A percentile compares a stretch with the other conserved stretches of the same genome.
These are phyloP conservation scores for Ptiloglossa arizonensis DNA, from an alignment of 1,140 invertebrate species.

Conservation along the genomic window DNA sequence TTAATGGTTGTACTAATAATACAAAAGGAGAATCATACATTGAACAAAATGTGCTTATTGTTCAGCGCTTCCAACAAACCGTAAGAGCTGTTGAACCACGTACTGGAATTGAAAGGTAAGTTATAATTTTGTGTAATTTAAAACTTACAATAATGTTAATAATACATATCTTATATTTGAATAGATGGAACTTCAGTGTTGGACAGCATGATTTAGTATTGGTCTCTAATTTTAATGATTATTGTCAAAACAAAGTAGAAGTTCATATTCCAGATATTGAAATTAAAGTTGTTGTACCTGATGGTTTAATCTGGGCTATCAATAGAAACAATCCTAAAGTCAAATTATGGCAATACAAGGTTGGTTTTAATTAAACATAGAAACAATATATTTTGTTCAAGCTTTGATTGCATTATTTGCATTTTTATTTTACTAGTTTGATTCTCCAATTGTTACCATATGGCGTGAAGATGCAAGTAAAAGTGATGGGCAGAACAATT, in stretches of 20 bases:
- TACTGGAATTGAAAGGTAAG: slow-evolving; percentile 90
- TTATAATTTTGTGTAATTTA: slow-evolving; percentile 30
- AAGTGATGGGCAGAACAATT: slow-evolving; percentile 72
- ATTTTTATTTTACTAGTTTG: slow-evolving; percentile 83
- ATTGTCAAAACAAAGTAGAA: slow-evolving; percentile 80
- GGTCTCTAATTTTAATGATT: slow-evolving; percentile 77
- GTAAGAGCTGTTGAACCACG: slow-evolving; percentile 93
- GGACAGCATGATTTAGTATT: slow-evolving; percentile 91
- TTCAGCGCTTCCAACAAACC: slow-evolving; percentile 91
- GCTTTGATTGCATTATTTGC: slow-evolving; percentile 10
- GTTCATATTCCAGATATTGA: slow-evolving; percentile 81
- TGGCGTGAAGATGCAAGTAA: slow-evolving; percentile 86
- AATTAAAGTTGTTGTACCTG: slow-evolving; percentile 87
- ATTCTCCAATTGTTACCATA: slow-evolving; percentile 91
- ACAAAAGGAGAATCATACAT: slow-evolving; percentile 79
- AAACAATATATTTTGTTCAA: slow-evolving; percentile 17
- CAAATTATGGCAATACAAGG: slow-evolving; percentile 88
- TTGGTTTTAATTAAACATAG: slow-evolving; percentile 66
- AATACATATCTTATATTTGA: slow-evolving; percentile 12
- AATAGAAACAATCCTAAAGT: slow-evolving; percentile 82
- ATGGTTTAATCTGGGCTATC: slow-evolving; percentile 87
- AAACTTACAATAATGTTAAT: slow-evolving; percentile 11
- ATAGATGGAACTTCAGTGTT: slow-evolving; percentile 97
- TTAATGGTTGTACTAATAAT: slow-evolving; percentile 86
- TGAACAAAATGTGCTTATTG: slow-evolving; percentile 86